A percentile compares a stretch with the other conserved stretches of the same genome.
These are phyloP conservation scores for Bellardia pandia DNA, from an alignment of 2,888 invertebrate genomes.

Conservation along the genomic window DNA sequence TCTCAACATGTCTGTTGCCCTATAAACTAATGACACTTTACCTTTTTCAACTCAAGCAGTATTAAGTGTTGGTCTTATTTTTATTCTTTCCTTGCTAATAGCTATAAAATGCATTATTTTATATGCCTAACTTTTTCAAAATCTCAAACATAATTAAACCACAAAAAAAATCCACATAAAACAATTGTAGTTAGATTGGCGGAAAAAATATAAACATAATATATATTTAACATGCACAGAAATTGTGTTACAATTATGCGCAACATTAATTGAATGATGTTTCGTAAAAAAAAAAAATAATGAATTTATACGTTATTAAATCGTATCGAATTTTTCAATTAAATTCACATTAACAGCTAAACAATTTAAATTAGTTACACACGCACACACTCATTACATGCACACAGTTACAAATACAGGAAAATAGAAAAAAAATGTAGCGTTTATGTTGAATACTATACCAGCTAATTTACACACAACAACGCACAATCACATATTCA, in stretches of 20 bases:
- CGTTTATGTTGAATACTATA: conserved; percentile 44
- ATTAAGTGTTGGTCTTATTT: neutral
- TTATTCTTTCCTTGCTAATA: too few relatives aligned
- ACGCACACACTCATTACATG: conserved; percentile 34
- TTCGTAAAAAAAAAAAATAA: neutral
- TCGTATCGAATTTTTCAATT: conserved; percentile 59
- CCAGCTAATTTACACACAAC: conserved; percentile 56
- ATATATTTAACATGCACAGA: conserved; percentile 45
- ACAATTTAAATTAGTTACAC: conserved; percentile 53
- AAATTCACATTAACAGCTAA: conserved; percentile 59
- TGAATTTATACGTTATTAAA: conserved; percentile 27
- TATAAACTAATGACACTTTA: too few relatives aligned
- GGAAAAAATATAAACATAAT: conserved; percentile 16
- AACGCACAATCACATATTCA: neutral
- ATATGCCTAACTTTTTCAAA: neutral
- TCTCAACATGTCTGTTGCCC: too few relatives aligned
- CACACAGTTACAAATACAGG: neutral
- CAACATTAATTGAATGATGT: conserved; percentile 53
- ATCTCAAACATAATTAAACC: conserved; percentile 32
- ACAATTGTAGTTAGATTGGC: conserved; percentile 13
- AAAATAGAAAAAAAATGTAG: neutral
- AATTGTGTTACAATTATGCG: conserved; percentile 38
- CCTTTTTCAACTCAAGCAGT: too few relatives aligned
- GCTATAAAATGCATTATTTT: neutral
- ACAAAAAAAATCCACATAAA: conserved; percentile 3